Conservation (phyloP, 2,888 invertebrate genomes). For the Arrhopalites spinosus region DNA sequence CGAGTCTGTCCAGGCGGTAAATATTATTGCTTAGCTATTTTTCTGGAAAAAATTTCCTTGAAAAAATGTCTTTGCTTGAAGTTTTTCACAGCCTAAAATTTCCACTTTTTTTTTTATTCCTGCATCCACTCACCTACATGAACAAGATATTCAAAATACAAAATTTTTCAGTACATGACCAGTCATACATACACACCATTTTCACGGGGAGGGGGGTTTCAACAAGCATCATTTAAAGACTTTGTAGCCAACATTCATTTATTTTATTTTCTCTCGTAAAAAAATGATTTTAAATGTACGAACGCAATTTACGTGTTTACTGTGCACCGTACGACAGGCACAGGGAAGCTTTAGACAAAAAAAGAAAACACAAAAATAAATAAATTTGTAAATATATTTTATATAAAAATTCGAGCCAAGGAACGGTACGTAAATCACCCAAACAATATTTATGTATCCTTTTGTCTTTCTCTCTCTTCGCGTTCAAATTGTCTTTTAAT, state of each 20-base stretch:
- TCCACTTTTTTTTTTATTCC: background rate
- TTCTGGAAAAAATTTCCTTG: background rate
- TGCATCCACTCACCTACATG: background rate
- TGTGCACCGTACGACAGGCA: slow-evolving; percentile 36
- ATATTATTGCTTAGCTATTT: background rate
- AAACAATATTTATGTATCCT: slow-evolving; percentile 25
- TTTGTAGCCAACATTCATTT: too few relatives aligned
- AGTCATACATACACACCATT: background rate
- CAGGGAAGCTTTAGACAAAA: slow-evolving; percentile 22
- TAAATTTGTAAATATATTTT: background rate
- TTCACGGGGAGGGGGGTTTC: background rate
- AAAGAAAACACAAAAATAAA: background rate
- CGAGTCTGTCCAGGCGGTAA: background rate
- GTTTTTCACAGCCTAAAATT: background rate
- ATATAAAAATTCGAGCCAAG: background rate
- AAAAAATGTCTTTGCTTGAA: slow-evolving; percentile 9
- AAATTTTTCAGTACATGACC: background rate
- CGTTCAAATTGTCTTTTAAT: background rate
- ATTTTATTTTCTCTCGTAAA: too few relatives aligned
- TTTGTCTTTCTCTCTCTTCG: background rate
- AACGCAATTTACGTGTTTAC: background rate
- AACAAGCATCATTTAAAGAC: background rate
- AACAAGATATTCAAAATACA: background rate
- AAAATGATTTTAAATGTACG: background rate
- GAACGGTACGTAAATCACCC: slow-evolving; percentile 34